Evolutionary conservation across 2,888 invertebrate species (phyloP).

Genomic region (Boloria euphrosyne): DNA sequence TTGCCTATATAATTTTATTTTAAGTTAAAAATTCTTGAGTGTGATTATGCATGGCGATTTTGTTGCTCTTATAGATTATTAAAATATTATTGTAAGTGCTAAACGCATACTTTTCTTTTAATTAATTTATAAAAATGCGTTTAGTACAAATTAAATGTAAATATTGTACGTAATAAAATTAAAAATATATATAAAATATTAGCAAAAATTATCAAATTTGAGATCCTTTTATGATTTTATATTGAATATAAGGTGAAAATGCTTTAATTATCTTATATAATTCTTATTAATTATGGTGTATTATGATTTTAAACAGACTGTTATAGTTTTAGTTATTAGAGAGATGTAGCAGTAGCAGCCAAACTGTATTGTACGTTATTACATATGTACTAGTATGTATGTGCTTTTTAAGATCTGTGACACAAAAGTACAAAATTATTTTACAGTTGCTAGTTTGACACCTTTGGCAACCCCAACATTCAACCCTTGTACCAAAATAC

Average conservation of each 20-base stretch:
- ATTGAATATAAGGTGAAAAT: constrained; percentile 80
- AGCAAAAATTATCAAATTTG: constrained; percentile 68
- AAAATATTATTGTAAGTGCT: constrained; percentile 65
- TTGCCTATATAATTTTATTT: constrained; percentile 71
- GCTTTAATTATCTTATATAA: constrained; percentile 81
- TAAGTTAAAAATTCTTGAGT: constrained; percentile 72
- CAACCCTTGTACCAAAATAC: constrained; percentile 60
- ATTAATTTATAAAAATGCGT: constrained; percentile 74
- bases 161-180: constrained; percentile 66
- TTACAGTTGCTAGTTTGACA: not conserved
- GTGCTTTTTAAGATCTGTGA: constrained; percentile 1
- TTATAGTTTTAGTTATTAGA: constrained; percentile 79
- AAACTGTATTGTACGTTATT: constrained; percentile 35
- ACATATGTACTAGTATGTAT: constrained; percentile 4
- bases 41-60: constrained; percentile 80
- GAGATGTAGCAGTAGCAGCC: constrained; percentile 48
- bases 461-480: constrained; percentile 41
- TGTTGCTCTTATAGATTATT: constrained; percentile 68
- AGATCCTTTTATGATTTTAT: constrained; percentile 76
- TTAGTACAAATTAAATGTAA: constrained; percentile 65
- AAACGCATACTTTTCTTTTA: constrained; percentile 65
- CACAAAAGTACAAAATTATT: constrained; percentile 12
- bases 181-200: constrained; percentile 60
- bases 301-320: constrained; percentile 82
- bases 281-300: constrained; percentile 77